Percentiles rank a stretch among this genome's conserved stretches.
Evolutionary conservation across 2,113 vertebrate genomes (phyloP).

Genomic region (Chlorodrepanis virens): DNA sequence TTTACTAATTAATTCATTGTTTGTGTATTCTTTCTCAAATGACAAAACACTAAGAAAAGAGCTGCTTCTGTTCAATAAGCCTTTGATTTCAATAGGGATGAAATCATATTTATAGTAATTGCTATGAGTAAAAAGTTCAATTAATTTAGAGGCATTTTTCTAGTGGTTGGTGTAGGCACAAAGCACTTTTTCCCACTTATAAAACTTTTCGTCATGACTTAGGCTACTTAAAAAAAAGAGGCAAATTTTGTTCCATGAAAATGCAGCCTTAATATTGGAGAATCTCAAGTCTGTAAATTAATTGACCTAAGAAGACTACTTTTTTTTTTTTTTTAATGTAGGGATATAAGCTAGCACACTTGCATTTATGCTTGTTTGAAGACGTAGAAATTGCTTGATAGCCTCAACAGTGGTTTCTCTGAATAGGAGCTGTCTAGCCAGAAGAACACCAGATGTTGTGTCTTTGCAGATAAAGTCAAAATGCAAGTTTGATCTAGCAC

Average conservation of each 20-base stretch:
- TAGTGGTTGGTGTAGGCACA: not conserved
- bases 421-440: not conserved
- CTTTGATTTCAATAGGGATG: not conserved
- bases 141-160: not conserved
- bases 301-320: not conserved
- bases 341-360: not conserved
- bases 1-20: not conserved
- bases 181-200: not conserved
- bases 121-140: not conserved
- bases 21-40: not conserved
- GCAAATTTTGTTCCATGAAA: not conserved
- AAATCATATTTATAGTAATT: not conserved
- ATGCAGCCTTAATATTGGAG: not conserved
- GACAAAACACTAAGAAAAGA: not conserved
- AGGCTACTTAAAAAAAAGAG: not conserved
- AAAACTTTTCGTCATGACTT: not conserved
- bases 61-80: not conserved
- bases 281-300: not conserved
- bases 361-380: not conserved
- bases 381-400: not conserved
- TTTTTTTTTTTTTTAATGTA: not conserved
- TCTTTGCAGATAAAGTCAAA: conserved; percentile 30
- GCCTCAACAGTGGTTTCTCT: not conserved
- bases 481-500: not conserved
- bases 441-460: conserved; percentile 1